Percentiles rank a stretch among this genome's conserved stretches.
phyloP scores from a whole-genome alignment of 1,140 invertebrate genomes.

The Drosophila ambigua region DNA sequence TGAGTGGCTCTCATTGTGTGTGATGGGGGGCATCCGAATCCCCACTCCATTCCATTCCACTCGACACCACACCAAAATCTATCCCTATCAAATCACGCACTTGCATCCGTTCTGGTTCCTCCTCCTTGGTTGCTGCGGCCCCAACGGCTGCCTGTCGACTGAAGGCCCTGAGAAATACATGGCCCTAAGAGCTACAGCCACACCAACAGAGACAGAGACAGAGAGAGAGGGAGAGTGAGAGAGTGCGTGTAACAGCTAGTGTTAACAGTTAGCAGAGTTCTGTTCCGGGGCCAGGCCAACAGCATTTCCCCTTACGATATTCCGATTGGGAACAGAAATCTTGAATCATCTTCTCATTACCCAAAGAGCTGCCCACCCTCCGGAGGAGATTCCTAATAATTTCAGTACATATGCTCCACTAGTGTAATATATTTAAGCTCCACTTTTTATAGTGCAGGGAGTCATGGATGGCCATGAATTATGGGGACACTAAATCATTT shows the following conservation, averaged over 20 bases:
- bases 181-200: background rate
- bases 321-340: constrained; percentile 15
- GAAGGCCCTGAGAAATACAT: constrained; percentile 17
- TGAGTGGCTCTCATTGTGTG: constrained; percentile 47
- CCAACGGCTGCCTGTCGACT: constrained; percentile 59
- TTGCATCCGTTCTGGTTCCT: background rate
- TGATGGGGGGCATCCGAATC: background rate
- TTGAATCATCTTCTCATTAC: constrained; percentile 2
- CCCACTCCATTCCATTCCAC: constrained; percentile 21
- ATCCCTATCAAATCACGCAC: constrained; percentile 1
- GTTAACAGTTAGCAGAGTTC: constrained; percentile 9
- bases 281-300: background rate
- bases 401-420: constrained; percentile 16
- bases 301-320: constrained; percentile 75
- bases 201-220: constrained; percentile 9
- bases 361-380: background rate
- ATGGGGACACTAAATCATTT: constrained; percentile 63
- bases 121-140: constrained; percentile 38
- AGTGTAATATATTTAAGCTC: constrained; percentile 23
- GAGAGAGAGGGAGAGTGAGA: constrained; percentile 35
- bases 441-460: constrained; percentile 49
- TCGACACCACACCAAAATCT: background rate
- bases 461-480: constrained; percentile 36
- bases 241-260: constrained; percentile 19
- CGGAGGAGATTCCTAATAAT: constrained; percentile 1